Evolutionary conservation across 2,888 invertebrate species (phyloP).

Genomic region (Drosophila mayaguana): DNA sequence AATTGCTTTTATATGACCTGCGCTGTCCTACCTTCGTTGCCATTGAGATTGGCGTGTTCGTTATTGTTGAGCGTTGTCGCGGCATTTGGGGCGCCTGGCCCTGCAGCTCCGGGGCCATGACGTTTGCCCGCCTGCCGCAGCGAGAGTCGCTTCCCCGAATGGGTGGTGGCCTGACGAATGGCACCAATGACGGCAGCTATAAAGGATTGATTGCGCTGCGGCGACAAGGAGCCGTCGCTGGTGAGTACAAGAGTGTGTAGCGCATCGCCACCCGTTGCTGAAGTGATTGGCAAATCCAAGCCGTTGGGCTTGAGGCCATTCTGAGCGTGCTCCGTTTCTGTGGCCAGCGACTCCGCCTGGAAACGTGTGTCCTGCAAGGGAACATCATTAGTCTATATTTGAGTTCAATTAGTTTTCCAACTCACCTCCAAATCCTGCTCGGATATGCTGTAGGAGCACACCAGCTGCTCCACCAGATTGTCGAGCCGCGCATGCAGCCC

Average conservation of each 20-base stretch:
- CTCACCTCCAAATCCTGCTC: constrained; percentile 90
- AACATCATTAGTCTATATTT: not conserved
- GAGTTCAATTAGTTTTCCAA: fast-evolving
- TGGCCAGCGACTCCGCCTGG: constrained; percentile 90
- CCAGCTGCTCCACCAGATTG: constrained; percentile 90
- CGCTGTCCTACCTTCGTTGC: constrained; percentile 48
- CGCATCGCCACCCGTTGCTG: constrained; percentile 45
- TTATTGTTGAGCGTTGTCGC: constrained; percentile 26
- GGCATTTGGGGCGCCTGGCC: constrained; percentile 5
- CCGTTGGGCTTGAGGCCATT: constrained; percentile 84
- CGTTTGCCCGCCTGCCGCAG: constrained; percentile 75
- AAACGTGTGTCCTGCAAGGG: constrained; percentile 89
- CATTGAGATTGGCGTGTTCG: constrained; percentile 49
- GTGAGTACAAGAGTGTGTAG: constrained; percentile 68
- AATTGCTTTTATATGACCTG: not conserved
- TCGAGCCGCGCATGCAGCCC: constrained; percentile 90
- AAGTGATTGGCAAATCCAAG: constrained; percentile 64
- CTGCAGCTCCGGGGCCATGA: constrained; percentile 62
- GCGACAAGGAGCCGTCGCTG: constrained; percentile 86
- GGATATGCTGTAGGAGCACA: constrained; percentile 90
- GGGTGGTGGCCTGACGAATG: constrained; percentile 87
- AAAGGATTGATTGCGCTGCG: constrained; percentile 89
- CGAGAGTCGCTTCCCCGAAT: constrained; percentile 83
- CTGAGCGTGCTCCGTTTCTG: constrained; percentile 90
- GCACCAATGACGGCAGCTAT: constrained; percentile 91